phyloP scores from a whole-genome alignment of 2,888 invertebrate species.

The Mycalesis mineus region DNA sequence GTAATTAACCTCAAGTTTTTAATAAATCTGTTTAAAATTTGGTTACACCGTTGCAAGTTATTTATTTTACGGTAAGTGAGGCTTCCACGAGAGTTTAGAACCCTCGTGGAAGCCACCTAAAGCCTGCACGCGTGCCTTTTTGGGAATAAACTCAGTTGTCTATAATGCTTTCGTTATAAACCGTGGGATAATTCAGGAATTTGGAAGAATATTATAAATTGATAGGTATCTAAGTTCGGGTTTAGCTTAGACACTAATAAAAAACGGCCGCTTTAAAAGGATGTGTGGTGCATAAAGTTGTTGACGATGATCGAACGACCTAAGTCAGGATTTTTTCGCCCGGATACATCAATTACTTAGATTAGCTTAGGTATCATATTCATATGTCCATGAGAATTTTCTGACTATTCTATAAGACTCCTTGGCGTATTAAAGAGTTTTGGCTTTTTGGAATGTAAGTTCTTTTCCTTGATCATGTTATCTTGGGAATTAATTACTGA shows the following conservation, averaged over 20 bases:
- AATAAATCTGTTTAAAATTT: no score
- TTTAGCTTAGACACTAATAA: conserved; percentile 1
- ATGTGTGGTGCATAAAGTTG: conserved; percentile 16
- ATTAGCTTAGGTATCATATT: conserved; percentile 3
- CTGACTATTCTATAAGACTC: neutral
- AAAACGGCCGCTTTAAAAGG: conserved; percentile 9
- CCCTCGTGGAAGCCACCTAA: no score
- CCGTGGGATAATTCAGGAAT: neutral
- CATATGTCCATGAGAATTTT: neutral
- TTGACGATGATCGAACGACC: conserved; percentile 9
- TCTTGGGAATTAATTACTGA: no score
- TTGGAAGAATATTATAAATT: neutral
- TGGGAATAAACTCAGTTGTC: no score
- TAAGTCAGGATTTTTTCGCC: conserved; percentile 3
- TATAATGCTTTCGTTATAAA: neutral
- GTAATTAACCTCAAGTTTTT: no score
- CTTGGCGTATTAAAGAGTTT: neutral
- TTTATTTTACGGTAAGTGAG: no score
- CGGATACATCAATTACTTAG: conserved; percentile 12
- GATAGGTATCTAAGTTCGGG: conserved; percentile 1
- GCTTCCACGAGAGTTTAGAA: no score
- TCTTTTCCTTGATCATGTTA: no score
- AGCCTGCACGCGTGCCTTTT: no score
- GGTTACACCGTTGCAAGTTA: no score
- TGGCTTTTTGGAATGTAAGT: no score